Conservation (phyloP, 2,888 invertebrate species). For the Pollenia griseotomentosa region DNA sequence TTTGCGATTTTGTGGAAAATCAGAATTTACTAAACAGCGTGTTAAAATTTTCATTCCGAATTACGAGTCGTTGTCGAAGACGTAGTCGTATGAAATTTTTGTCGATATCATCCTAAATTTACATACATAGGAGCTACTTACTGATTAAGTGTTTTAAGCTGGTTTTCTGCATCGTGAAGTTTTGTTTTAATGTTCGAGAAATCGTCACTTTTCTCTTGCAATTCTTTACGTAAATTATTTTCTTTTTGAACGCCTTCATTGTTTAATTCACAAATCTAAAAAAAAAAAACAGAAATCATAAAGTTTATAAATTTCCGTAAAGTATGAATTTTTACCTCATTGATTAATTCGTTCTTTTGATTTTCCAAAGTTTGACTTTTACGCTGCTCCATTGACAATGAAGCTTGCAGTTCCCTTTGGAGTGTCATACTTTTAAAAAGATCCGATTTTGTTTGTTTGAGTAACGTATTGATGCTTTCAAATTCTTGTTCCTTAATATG, state of each 20-base stretch:
- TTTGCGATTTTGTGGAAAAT: too few species aligned
- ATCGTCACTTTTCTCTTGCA: slow-evolving; percentile 68
- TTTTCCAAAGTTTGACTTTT: slow-evolving; percentile 77
- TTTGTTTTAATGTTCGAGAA: slow-evolving; percentile 65
- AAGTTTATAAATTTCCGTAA: neutral
- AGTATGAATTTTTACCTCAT: slow-evolving; percentile 73
- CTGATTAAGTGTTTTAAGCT: slow-evolving; percentile 72
- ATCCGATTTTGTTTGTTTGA: slow-evolving; percentile 78
- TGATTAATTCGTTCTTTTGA: slow-evolving; percentile 77
- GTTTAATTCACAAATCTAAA: slow-evolving; percentile 73
- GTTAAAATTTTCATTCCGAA: too few species aligned
- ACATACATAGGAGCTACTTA: slow-evolving; percentile 54
- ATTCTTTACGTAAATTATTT: slow-evolving; percentile 65
- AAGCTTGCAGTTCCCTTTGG: slow-evolving; percentile 78
- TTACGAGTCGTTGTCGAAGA: too few species aligned
- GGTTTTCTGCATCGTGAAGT: slow-evolving; percentile 67
- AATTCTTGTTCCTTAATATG: slow-evolving; percentile 77
- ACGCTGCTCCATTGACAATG: slow-evolving; percentile 78
- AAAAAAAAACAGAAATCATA: neutral
- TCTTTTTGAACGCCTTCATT: slow-evolving; percentile 71
- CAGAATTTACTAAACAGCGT: too few species aligned
- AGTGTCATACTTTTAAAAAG: slow-evolving; percentile 77
- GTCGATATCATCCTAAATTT: too few species aligned
- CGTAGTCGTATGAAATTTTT: too few species aligned
- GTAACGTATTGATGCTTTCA: slow-evolving; percentile 77